phyloP scores from a whole-genome alignment of 2,797 vertebrate genomes.

The Natrix natrix region DNA sequence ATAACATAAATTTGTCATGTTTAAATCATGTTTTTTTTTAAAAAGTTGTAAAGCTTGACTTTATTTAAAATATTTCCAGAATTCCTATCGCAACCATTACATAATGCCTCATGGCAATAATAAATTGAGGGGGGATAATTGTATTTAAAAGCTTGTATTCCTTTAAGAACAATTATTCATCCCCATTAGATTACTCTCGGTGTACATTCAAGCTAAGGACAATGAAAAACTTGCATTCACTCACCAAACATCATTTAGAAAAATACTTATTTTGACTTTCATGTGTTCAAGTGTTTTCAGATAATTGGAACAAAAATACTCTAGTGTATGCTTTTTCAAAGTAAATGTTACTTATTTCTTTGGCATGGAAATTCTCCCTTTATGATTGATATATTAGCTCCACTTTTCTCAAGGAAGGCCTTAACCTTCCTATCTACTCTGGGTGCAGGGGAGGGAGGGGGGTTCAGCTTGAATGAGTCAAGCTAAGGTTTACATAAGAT shows the following conservation, averaged over 20 bases:
- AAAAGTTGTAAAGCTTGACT: constrained; percentile 57
- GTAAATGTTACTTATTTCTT: constrained; percentile 45
- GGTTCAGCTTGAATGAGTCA: constrained; percentile 35
- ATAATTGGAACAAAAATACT: constrained; percentile 51
- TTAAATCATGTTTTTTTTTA: constrained; percentile 63
- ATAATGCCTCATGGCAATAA: constrained; percentile 57
- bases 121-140: constrained; percentile 51
- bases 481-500: constrained; percentile 36
- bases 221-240: constrained; percentile 41
- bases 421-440: constrained; percentile 39
- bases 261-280: constrained; percentile 40
- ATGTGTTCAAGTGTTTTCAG: constrained; percentile 56
- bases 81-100: constrained; percentile 61
- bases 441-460: neutral
- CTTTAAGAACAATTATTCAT: constrained; percentile 65
- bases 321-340: constrained; percentile 50
- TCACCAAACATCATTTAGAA: constrained; percentile 45
- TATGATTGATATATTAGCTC: constrained; percentile 51
- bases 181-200: constrained; percentile 47
- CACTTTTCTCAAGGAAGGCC: constrained; percentile 41
- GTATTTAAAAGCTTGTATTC: constrained; percentile 60
- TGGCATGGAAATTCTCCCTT: constrained; percentile 46
- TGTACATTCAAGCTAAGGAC: constrained; percentile 36
- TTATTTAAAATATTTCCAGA: constrained; percentile 44
- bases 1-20: constrained; percentile 59